A percentile compares a stretch with the other conserved stretches of the same genome.
These are phyloP conservation scores for Amblyraja radiata DNA, from an alignment of 2,797 vertebrate species.

Conservation along the genomic window DNA sequence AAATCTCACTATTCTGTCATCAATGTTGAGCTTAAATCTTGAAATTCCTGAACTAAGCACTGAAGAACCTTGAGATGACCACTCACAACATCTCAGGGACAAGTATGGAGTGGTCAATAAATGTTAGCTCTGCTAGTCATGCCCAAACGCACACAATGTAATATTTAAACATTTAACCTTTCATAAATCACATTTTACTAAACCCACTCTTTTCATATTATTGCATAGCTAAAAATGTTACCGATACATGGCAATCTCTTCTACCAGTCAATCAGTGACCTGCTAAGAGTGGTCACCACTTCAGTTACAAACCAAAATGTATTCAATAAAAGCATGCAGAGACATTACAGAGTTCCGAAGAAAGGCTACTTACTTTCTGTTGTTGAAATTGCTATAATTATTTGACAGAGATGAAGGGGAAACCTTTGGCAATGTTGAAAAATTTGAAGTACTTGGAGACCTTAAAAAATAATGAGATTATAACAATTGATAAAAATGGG, in stretches of 20 bases:
- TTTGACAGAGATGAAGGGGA: slow-evolving; percentile 97
- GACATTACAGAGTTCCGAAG: slow-evolving; percentile 53
- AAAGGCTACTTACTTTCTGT: slow-evolving; percentile 92
- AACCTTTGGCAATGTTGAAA: slow-evolving; percentile 99
- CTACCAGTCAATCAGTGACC: background rate
- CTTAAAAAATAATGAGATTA: slow-evolving; percentile 90
- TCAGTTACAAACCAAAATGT: background rate
- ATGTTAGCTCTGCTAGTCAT: too few species aligned
- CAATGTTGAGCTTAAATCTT: too few species aligned
- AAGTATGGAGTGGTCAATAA: too few species aligned
- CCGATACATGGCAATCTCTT: background rate
- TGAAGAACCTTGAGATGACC: too few species aligned
- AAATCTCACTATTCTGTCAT: too few species aligned
- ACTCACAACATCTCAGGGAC: too few species aligned
- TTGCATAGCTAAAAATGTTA: background rate
- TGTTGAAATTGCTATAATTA: slow-evolving; percentile 99
- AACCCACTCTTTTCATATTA: background rate
- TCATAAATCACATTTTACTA: background rate
- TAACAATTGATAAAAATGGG: slow-evolving; percentile 73
- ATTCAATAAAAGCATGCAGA: slow-evolving; percentile 38
- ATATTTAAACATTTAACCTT: background rate
- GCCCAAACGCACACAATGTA: background rate
- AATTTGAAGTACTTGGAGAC: slow-evolving; percentile 96
- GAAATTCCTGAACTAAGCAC: too few species aligned
- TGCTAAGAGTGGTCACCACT: background rate